Conservation (phyloP, 2,113 vertebrate species). For the cattle (Bos taurus) region ARS-UCD2.0 NC_037347.1:46744501-46745000, state of each 20-base stretch:
- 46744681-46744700: background rate
- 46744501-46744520: background rate
- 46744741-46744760: background rate
- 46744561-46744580: background rate
- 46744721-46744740: background rate
- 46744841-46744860: background rate
- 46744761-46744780: background rate
- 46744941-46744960: background rate
- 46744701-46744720: background rate
- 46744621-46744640: background rate
- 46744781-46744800: background rate
- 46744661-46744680: background rate
- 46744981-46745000: background rate
- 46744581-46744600: background rate
- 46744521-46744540: background rate
- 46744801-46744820: background rate
- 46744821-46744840: background rate
- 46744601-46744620: background rate
- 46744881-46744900: background rate
- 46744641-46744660: background rate
- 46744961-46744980: fast-evolving
- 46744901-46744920: background rate
- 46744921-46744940: background rate
- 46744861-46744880: background rate
- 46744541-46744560: background rate